A percentile compares a stretch with the other conserved stretches of the same genome.
Evolutionary conservation across 1,140 invertebrate genomes (phyloP).

Genomic region (Heliothis virescens): DNA sequence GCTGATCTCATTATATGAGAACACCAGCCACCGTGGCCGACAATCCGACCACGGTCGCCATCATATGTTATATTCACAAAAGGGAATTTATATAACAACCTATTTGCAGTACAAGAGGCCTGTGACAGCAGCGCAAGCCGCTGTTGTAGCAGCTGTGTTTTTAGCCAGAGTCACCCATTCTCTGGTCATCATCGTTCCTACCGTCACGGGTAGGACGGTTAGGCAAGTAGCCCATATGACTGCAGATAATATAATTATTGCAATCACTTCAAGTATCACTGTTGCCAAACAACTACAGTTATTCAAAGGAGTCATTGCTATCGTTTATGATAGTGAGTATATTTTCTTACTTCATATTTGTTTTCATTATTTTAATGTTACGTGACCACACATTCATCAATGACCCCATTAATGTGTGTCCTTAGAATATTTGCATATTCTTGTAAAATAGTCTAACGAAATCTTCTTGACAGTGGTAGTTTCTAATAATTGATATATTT

Average conservation of each 20-base stretch:
- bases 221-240: slow-evolving; percentile 46
- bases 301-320: slow-evolving; percentile 54
- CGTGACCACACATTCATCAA: too few relatives aligned
- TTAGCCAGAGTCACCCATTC: slow-evolving; percentile 48
- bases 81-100: neutral
- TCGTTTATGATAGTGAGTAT: slow-evolving; percentile 59
- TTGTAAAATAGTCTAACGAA: too few relatives aligned
- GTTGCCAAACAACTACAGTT: slow-evolving; percentile 54
- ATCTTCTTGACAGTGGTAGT: too few relatives aligned
- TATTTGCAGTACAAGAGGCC: slow-evolving; percentile 55
- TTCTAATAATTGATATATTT: too few relatives aligned
- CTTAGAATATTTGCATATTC: too few relatives aligned
- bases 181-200: slow-evolving; percentile 50
- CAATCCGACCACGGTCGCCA: too few relatives aligned
- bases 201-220: slow-evolving; percentile 56
- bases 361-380: too few relatives aligned
- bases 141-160: slow-evolving; percentile 52
- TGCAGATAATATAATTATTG: slow-evolving; percentile 51
- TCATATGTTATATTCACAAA: neutral
- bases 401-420: too few relatives aligned
- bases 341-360: too few relatives aligned
- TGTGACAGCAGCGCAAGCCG: slow-evolving; percentile 55
- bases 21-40: too few relatives aligned
- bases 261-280: slow-evolving; percentile 45
- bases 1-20: too few relatives aligned